These are phyloP conservation scores for Podarcis cretensis DNA, from an alignment of 2,113 vertebrate genomes.

Conservation along the genomic window DNA sequence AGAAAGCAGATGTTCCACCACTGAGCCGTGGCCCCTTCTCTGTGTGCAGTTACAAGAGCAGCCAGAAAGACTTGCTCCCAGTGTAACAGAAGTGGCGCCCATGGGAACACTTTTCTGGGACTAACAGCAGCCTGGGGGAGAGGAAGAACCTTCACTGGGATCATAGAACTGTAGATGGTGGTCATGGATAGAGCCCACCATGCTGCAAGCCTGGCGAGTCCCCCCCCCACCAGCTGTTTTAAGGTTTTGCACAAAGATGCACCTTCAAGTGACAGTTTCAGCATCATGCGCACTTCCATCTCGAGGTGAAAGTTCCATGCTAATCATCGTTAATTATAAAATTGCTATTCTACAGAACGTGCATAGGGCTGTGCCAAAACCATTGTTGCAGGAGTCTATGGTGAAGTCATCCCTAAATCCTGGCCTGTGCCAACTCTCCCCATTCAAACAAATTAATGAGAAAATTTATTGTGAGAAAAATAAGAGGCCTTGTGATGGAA, in stretches of 20 bases:
- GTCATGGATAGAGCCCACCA: background rate
- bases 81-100: too few relatives aligned
- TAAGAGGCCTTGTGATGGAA: background rate
- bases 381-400: background rate
- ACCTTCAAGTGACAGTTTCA: too few relatives aligned
- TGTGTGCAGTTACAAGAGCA: background rate
- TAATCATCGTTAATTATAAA: background rate
- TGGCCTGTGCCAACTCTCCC: background rate
- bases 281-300: background rate
- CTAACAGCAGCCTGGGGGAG: background rate
- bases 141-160: too few relatives aligned
- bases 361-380: background rate
- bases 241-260: background rate
- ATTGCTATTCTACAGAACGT: background rate
- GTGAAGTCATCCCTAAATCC: background rate
- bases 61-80: background rate
- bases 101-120: background rate
- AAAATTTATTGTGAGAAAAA: too few relatives aligned
- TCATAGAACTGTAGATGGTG: background rate
- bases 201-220: background rate
- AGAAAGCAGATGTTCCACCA: too few relatives aligned
- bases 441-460: background rate
- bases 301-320: background rate
- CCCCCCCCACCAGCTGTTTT: background rate
- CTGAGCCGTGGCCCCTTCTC: background rate